Conservation (phyloP, 2,113 vertebrate species). For the Isurus oxyrinchus region DNA sequence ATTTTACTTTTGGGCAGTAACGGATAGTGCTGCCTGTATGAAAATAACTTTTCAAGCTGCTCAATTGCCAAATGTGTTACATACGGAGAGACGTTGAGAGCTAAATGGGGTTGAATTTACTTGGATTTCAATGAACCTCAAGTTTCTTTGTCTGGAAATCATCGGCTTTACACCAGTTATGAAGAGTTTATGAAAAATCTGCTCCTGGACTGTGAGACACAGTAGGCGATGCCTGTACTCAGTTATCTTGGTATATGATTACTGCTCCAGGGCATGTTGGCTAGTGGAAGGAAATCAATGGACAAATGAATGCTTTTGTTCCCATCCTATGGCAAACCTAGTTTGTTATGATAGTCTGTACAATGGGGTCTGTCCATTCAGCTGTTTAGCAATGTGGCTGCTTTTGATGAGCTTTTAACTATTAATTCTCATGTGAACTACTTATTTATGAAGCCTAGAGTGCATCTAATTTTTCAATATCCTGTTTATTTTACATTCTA, state of each 20-base stretch:
- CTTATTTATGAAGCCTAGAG: neutral
- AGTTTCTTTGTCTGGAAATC: neutral
- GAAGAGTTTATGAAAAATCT: neutral
- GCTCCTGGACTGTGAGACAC: neutral
- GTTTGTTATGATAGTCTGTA: conserved; percentile 25
- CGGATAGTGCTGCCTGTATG: neutral
- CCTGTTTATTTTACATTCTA: conserved; percentile 4
- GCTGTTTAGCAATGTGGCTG: neutral
- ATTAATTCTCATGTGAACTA: neutral
- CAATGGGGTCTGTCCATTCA: neutral
- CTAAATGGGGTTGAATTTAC: neutral
- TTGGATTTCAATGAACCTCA: neutral
- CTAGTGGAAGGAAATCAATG: conserved; percentile 31
- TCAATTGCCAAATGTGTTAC: neutral
- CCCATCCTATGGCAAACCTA: conserved; percentile 6
- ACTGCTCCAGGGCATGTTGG: neutral
- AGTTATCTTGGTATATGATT: conserved; percentile 10
- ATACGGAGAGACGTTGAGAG: neutral
- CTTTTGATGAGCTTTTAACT: neutral
- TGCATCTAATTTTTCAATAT: neutral
- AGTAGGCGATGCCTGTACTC: neutral
- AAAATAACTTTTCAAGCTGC: neutral
- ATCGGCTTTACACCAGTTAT: neutral
- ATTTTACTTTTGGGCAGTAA: neutral
- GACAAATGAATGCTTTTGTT: conserved; percentile 28